Percentiles rank a stretch among this genome's conserved stretches.
Conservation (phyloP, 2,797 vertebrate species). For the Siniperca obscura region DNA sequence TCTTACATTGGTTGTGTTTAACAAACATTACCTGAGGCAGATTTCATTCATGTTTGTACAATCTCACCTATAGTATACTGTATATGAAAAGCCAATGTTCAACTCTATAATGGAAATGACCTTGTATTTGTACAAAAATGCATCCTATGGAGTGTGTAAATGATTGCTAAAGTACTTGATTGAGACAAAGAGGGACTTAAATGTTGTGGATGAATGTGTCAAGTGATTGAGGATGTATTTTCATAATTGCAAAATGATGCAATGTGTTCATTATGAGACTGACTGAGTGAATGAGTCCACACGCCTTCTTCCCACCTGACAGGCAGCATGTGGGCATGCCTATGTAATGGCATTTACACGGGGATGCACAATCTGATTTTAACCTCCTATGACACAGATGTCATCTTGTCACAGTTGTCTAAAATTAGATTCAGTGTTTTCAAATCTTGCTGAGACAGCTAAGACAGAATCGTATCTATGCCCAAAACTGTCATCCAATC, state of each 20-base stretch:
- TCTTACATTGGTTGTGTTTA: conserved; percentile 71
- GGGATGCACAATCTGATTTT: conserved; percentile 56
- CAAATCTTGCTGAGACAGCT: conserved; percentile 10
- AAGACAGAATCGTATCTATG: conserved; percentile 2
- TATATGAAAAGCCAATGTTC: conserved; percentile 45
- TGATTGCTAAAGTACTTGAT: neutral
- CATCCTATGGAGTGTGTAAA: neutral
- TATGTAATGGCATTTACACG: conserved; percentile 58
- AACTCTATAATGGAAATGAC: conserved; percentile 26
- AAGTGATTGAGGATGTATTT: conserved; percentile 50
- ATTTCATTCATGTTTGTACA: conserved; percentile 73
- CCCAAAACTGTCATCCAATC: neutral
- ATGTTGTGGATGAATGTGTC: conserved; percentile 19
- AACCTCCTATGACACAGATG: conserved; percentile 61
- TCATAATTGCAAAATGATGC: conserved; percentile 56
- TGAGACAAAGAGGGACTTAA: conserved; percentile 21
- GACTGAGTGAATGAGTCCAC: conserved; percentile 73
- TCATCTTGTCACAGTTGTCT: conserved; percentile 43
- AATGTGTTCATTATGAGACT: conserved; percentile 66
- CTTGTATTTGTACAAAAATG: conserved; percentile 2
- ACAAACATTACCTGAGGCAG: conserved; percentile 76
- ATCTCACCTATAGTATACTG: conserved; percentile 49
- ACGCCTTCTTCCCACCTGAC: conserved; percentile 78
- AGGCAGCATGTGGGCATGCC: conserved; percentile 63
- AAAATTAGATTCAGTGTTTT: conserved; percentile 23